These are phyloP conservation scores for Leptonema lineaticorne DNA, from an alignment of 1,140 invertebrate species.

Conservation along the genomic window DNA sequence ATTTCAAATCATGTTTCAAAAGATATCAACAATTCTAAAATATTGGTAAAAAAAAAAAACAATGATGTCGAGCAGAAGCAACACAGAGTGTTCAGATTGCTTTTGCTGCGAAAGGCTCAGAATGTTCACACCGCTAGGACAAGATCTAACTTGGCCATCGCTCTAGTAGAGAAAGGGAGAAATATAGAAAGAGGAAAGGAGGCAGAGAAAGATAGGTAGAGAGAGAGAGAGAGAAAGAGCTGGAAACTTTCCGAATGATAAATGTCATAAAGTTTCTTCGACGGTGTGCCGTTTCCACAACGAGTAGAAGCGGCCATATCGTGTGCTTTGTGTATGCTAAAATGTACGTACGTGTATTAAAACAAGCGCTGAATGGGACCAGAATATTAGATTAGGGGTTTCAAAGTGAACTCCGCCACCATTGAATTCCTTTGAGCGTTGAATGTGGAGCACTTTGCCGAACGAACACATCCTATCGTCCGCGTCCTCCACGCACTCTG, in stretches of 20 bases:
- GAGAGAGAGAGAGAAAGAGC: too few relatives aligned
- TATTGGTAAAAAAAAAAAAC: too few relatives aligned
- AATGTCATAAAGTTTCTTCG: conserved; percentile 40
- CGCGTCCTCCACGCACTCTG: too few relatives aligned
- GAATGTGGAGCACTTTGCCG: conserved; percentile 12
- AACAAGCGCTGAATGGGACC: not conserved
- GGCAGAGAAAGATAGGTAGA: too few relatives aligned
- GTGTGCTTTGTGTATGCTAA: not conserved
- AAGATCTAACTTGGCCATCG: conserved; percentile 33
- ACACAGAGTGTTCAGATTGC: too few relatives aligned
- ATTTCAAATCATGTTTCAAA: too few relatives aligned
- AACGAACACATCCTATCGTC: too few relatives aligned
- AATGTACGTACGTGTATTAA: not conserved
- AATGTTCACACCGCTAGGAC: conserved; percentile 13
- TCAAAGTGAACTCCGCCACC: conserved; percentile 9
- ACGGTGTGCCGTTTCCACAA: conserved; percentile 29
- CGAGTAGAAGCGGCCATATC: not conserved
- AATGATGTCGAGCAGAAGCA: too few relatives aligned
- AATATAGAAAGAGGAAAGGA: too few relatives aligned
- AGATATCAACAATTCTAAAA: too few relatives aligned
- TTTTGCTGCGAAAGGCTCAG: conserved; percentile 16
- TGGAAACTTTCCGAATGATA: conserved; percentile 37
- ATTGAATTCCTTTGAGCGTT: conserved; percentile 12
- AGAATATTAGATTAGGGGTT: conserved; percentile 16
- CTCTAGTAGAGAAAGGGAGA: too few relatives aligned